Base-by-base conservation (phyloP, 2,888 invertebrate species). In the Cheilosia scutellata region DNA sequence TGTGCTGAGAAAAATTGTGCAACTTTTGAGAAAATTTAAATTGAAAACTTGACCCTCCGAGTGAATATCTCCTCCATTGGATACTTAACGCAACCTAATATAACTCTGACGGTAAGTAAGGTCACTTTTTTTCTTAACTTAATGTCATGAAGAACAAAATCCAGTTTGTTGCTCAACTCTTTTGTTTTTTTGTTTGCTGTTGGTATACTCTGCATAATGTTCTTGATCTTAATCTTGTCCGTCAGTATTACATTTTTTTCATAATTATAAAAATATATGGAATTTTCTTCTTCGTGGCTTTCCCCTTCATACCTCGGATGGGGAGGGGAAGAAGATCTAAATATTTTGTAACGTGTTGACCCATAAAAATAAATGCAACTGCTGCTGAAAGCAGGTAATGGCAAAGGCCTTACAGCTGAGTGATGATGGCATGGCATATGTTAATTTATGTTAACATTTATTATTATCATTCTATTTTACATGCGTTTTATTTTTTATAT, bases 271-370 rank as follows among this genome's bases (percentile, higher is more conserved):
- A 75, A 58, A 57, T 11, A 70, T 27, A 40, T 37, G 29, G 40
- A 63, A 51, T 31, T 37, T 53, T 40, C 47, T 51, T 42, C 51
- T 62, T 29, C 33, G 31, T 68, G 7, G 62, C 37, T 79, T 75
- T 63, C 63, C 44, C 62, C 63, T 44, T 20, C 16, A 20, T 3
- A 11, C 2, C 11, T 40, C 13, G 6, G 42, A 37, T 31, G 53
- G 44, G 31, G 16, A n/a, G 44, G 16, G 44, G 44, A 44, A 37
- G 33, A 55, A 72, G 77, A 62, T 83, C 78, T 75, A 65, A 79
- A 84, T 75, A 76, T 80, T 80, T 84, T 75, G 79, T 79, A 75
- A 84, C 75, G 84, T 51, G 51, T 62, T 84, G 84, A 79, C 84
- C 79, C 75, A 84, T 76, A 79, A 84, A 84, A 75, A 84, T 63